Evolutionary conservation across 2,113 vertebrate species (phyloP).

Genomic region (Naja naja): DNA sequence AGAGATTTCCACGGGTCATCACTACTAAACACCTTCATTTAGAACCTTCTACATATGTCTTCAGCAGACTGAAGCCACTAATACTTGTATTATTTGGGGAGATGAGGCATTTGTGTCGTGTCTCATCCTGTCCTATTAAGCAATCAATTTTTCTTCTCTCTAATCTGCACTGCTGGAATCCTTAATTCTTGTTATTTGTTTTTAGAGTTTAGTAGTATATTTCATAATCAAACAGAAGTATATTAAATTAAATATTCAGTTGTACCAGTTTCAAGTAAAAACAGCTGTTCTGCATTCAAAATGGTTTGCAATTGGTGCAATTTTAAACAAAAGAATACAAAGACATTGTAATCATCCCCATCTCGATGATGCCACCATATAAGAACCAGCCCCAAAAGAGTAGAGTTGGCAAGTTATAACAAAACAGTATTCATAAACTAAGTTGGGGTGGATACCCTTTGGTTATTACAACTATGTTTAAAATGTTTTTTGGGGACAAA

Average conservation of each 20-base stretch:
- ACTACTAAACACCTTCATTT: neutral
- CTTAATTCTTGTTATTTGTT: neutral
- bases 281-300: neutral
- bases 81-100: neutral
- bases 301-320: neutral
- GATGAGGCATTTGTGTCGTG: neutral
- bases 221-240: neutral
- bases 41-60: neutral
- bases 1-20: constrained; percentile 4
- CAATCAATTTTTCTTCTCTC: neutral
- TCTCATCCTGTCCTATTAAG: neutral
- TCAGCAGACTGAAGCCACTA: neutral
- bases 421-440: neutral
- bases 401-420: neutral
- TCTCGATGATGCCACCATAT: neutral
- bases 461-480: neutral
- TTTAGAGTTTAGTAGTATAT: neutral
- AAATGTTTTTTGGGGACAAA: neutral
- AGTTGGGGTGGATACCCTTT: neutral
- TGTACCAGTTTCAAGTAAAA: neutral
- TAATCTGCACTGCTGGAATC: neutral
- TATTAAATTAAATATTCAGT: neutral
- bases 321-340: constrained; percentile 8
- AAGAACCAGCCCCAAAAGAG: neutral
- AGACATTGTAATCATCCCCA: neutral